phyloP scores from a whole-genome alignment of 2,113 vertebrate species.

The Leiothrix lutea region DNA sequence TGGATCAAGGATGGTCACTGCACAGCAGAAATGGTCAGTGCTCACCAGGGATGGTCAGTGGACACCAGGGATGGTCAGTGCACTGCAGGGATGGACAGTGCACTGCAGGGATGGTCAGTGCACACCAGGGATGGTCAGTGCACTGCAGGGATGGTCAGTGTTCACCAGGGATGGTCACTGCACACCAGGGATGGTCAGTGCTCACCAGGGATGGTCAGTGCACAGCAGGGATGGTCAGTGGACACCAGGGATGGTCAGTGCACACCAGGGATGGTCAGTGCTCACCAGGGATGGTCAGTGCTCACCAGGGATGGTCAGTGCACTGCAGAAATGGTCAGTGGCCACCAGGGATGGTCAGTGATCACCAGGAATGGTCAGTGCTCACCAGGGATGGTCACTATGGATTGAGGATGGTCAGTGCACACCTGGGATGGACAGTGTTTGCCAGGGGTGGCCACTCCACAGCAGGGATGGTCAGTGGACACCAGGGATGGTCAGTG shows the following conservation, averaged over 20 bases:
- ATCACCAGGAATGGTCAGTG: rapidly evolving
- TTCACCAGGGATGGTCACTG: rapidly evolving
- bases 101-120: rapidly evolving
- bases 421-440: too few species aligned
- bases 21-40: rapidly evolving
- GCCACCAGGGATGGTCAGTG: too few species aligned
- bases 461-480: rapidly evolving
- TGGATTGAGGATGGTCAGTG: too few species aligned
- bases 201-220: rapidly evolving
- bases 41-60: rapidly evolving
- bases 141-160: rapidly evolving
- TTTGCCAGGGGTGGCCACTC: rapidly evolving
- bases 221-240: rapidly evolving
- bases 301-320: rapidly evolving
- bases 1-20: rapidly evolving
- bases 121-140: not conserved
- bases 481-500: rapidly evolving
- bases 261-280: rapidly evolving
- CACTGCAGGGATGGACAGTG: rapidly evolving
- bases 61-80: rapidly evolving
- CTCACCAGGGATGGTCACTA: rapidly evolving
- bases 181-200: rapidly evolving
- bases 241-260: not conserved
- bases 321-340: rapidly evolving
- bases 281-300: rapidly evolving